These are phyloP conservation scores for Eptesicus fuscus DNA, from an alignment of 2,113 vertebrate species.

Conservation along the genomic window DNA sequence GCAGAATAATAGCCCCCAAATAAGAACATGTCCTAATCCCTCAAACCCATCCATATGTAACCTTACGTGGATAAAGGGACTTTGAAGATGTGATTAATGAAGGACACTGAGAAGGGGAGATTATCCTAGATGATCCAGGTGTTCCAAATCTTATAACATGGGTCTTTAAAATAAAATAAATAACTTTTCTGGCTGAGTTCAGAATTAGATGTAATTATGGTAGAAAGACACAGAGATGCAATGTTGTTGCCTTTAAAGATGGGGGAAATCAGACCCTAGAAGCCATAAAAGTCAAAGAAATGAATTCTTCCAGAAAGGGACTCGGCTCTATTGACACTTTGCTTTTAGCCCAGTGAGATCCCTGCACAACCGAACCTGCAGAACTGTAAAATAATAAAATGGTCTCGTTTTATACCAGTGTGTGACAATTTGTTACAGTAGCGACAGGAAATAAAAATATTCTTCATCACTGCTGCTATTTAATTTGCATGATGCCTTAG, in stretches of 20 bases:
- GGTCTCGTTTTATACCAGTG: not conserved
- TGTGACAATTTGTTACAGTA: not conserved
- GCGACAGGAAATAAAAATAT: not conserved
- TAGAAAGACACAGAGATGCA: not conserved
- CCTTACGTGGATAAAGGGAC: not conserved
- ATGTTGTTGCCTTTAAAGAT: not conserved
- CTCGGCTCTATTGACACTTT: not conserved
- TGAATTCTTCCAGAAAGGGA: not conserved
- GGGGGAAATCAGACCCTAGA: not conserved
- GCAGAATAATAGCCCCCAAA: not conserved
- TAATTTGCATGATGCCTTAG: not conserved
- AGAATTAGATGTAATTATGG: not conserved
- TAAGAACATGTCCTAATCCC: not conserved
- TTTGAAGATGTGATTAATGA: not conserved
- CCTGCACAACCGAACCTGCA: not conserved
- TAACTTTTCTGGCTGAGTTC: not conserved
- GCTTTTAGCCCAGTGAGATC: not conserved
- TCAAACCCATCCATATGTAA: not conserved
- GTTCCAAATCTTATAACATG: not conserved
- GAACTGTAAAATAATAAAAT: not conserved
- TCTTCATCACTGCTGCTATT: not conserved
- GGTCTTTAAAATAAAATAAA: not conserved
- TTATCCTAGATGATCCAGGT: not conserved
- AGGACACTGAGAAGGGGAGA: not conserved
- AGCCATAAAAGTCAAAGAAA: not conserved